Base-by-base conservation (phyloP, 1,140 invertebrate genomes). In the Drosophila albomicans region DNA sequence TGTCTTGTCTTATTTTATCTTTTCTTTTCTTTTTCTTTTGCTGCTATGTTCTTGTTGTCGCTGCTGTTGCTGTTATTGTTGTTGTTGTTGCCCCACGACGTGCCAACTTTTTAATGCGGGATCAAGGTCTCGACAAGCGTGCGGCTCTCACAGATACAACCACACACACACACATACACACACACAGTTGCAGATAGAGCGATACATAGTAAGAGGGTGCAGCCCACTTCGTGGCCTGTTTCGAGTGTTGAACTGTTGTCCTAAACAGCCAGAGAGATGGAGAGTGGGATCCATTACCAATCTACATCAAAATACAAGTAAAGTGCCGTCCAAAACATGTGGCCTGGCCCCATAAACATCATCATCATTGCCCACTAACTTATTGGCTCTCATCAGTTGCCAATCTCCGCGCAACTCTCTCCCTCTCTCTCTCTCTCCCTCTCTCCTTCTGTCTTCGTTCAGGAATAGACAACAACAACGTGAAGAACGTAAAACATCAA, bases 101-200 rank as follows among this genome's bases (percentile, higher is more conserved):
- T 86, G 82, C 82, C 82, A 85, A 81, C 75, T 79, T 86, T 86
- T 89, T 89, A 89, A 89, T 89, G 85, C 85, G 85, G 85, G 85
- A 89, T 89, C 85, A 89, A 89, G 85, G 85, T 89, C 85, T 89
- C 69, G 64, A 38, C 65, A 74, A 70, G 75, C 77, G 52, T 52
- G 62, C 78, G 72, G 58, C 69, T 64, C 63, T 20, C 67, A 45
- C 61, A 45, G 11, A 46, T 11, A 66, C 49, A 66, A 30, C 62
- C 35, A 43, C 61, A 63, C 30, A 73, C 43, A 66, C 35, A 66
- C 35, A 73, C 43, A 66, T 45, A 64, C 49, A 30, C 48, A 54
- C 38, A 59, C 51, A 52, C 61, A 56, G 3, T 35, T 32, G 51
- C 70, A 58, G 8, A 48, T 59, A 48, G 54, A 52, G 52, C 61